Evolutionary conservation across 1,140 invertebrate genomes (phyloP).

Genomic region (Hermetia illucens): DNA sequence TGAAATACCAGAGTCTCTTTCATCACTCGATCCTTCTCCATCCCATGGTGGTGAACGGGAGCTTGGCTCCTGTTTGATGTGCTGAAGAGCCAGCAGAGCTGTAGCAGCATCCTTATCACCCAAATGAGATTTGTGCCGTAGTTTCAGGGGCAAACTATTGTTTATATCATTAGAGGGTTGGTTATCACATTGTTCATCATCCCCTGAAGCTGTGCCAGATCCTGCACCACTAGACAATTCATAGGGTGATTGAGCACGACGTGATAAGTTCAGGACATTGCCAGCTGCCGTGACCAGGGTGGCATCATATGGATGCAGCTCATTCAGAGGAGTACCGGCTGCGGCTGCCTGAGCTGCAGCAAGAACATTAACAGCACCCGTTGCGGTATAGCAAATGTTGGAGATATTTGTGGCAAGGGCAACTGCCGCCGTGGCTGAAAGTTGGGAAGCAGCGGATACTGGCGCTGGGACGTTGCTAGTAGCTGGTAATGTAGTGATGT

Average conservation of each 20-base stretch:
- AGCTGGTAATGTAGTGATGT: no score
- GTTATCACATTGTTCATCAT: slow-evolving; percentile 28
- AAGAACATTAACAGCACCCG: slow-evolving; percentile 14
- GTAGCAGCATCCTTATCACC: slow-evolving; percentile 75
- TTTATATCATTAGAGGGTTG: slow-evolving; percentile 27
- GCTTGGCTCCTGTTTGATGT: slow-evolving; percentile 69
- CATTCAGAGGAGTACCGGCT: slow-evolving; percentile 5
- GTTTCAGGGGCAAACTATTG: slow-evolving; percentile 69
- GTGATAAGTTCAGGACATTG: slow-evolving; percentile 50
- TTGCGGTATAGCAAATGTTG: slow-evolving; percentile 16
- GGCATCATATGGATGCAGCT: slow-evolving; percentile 5
- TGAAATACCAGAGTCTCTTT: slow-evolving; percentile 76
- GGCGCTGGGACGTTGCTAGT: no score
- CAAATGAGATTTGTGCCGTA: slow-evolving; percentile 82
- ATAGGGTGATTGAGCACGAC: slow-evolving; percentile 47
- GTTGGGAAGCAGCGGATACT: no score
- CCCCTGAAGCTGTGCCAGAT: slow-evolving; percentile 50
- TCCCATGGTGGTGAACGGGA: slow-evolving; percentile 64
- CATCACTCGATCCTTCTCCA: slow-evolving; percentile 71
- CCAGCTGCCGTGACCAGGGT: slow-evolving; percentile 18
- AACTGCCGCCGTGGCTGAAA: no score
- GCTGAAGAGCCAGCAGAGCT: slow-evolving; percentile 59
- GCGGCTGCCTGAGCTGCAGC: background rate
- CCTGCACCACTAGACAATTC: slow-evolving; percentile 55
- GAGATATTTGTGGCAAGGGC: slow-evolving; percentile 1